Conservation (phyloP, 53 echinoderm and acorn worm genomes). For the Mesocentrotus franciscanus region DNA sequence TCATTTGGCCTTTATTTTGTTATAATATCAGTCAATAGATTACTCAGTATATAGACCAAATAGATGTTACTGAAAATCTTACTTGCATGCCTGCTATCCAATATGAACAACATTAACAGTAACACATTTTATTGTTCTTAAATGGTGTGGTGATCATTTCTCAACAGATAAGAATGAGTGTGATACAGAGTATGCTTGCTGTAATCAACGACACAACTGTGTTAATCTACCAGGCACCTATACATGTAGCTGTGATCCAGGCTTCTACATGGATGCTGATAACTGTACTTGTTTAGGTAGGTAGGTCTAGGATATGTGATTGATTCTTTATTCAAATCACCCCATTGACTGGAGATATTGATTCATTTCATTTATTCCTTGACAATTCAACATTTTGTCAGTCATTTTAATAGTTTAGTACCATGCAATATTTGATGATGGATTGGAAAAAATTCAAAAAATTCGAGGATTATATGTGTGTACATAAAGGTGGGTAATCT, state of each 20-base stretch:
- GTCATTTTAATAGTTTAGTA: neutral
- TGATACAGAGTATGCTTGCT: conserved; percentile 83
- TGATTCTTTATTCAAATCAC: neutral
- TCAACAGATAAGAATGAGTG: conserved; percentile 92
- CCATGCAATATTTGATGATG: no score
- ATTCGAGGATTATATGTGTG: no score
- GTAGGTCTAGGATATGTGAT: conserved; percentile 63
- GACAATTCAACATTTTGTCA: neutral
- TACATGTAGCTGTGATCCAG: conserved; percentile 96
- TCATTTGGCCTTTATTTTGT: no score
- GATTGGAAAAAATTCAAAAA: no score
- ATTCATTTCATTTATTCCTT: neutral
- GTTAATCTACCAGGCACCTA: conserved; percentile 92
- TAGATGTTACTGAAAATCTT: no score
- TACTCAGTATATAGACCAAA: no score
- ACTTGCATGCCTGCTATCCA: neutral
- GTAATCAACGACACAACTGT: conserved; percentile 97
- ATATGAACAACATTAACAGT: neutral
- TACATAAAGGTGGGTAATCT: no score
- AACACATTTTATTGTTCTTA: neutral
- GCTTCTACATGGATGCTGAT: conserved; percentile 91
- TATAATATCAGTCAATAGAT: no score
- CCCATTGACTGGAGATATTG: neutral
- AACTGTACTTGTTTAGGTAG: conserved; percentile 95
- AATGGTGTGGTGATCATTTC: conserved; percentile 12